Conservation (phyloP, 2,113 vertebrate species). For the Phaethon lepturus region DNA sequence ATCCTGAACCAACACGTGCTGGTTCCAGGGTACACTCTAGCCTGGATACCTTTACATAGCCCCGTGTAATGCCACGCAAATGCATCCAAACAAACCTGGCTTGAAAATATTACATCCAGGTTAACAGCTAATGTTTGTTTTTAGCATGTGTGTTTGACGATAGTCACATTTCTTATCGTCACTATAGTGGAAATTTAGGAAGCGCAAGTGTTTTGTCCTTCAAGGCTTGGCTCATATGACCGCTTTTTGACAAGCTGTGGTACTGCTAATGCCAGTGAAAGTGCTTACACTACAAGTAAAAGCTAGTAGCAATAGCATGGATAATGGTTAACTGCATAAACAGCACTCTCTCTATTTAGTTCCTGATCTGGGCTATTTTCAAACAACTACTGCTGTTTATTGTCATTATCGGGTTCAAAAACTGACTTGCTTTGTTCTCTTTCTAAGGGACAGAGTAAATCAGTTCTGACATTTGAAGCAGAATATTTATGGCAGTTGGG, state of each 20-base stretch:
- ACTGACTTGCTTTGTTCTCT: background rate
- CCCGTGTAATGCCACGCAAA: rapidly evolving
- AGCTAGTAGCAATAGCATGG: background rate
- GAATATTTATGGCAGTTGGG: background rate
- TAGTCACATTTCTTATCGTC: background rate
- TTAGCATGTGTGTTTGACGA: background rate
- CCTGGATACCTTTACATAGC: background rate
- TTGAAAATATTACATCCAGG: background rate
- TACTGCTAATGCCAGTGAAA: background rate
- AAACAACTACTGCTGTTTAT: background rate
- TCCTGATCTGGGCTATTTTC: background rate
- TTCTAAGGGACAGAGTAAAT: background rate
- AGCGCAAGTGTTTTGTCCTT: background rate
- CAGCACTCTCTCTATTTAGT: background rate
- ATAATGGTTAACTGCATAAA: background rate
- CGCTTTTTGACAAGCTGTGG: background rate
- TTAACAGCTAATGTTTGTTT: background rate
- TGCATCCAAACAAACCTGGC: background rate
- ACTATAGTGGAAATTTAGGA: background rate
- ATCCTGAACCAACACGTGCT: background rate
- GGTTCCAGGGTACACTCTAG: background rate
- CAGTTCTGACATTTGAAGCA: background rate
- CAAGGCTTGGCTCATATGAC: background rate
- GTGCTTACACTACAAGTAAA: background rate
- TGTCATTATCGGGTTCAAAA: slow-evolving; percentile 1